phyloP scores from a whole-genome alignment of 2,113 vertebrate species.

The Daboia siamensis region DNA sequence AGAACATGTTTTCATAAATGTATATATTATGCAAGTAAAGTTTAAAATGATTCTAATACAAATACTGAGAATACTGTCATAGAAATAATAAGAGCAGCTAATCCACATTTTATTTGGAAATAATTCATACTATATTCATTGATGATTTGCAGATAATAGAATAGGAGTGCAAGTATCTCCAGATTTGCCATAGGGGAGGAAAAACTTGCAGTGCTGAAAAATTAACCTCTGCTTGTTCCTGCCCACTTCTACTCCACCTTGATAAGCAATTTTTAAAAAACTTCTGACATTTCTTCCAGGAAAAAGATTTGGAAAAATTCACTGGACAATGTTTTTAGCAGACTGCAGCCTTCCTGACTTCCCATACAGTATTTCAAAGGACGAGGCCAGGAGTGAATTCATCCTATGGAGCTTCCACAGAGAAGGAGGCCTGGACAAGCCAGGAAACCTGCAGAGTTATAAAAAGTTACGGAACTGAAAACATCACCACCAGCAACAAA shows the following conservation, averaged over 20 bases:
- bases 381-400: not conserved
- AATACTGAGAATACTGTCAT: not conserved
- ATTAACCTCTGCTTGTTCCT: not conserved
- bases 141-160: not conserved
- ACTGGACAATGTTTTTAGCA: not conserved
- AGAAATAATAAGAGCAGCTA: not conserved
- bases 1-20: not conserved
- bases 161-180: not conserved
- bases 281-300: not conserved
- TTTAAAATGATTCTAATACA: not conserved
- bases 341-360: not conserved
- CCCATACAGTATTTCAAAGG: not conserved
- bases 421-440: not conserved
- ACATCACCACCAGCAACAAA: not conserved
- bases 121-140: not conserved
- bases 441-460: not conserved
- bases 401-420: not conserved
- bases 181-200: not conserved
- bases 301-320: not conserved
- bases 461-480: not conserved
- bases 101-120: not conserved
- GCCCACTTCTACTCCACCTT: not conserved
- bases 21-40: not conserved
- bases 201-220: not conserved
- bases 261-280: not conserved